Conservation (phyloP, 2,888 invertebrate species). For the Polymixis flavicincta region DNA sequence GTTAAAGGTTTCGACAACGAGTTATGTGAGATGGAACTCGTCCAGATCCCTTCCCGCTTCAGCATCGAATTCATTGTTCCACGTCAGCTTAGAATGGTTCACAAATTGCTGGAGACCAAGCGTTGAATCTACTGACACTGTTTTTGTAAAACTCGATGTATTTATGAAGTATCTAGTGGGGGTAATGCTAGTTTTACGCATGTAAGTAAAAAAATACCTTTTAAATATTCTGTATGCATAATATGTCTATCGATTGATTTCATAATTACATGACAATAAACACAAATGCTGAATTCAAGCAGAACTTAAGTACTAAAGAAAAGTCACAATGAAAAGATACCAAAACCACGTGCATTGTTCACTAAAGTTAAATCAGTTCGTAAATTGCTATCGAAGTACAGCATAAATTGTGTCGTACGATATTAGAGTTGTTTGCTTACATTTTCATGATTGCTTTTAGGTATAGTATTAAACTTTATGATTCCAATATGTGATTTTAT, state of each 20-base stretch:
- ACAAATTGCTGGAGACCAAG: slow-evolving; percentile 58
- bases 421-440: slow-evolving; percentile 50
- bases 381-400: slow-evolving; percentile 42
- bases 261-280: not conserved
- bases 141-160: slow-evolving; percentile 25
- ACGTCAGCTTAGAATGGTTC: slow-evolving; percentile 68
- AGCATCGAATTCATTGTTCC: slow-evolving; percentile 73
- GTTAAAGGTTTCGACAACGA: not conserved
- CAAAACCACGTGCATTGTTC: slow-evolving; percentile 56
- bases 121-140: slow-evolving; percentile 47
- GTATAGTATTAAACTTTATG: slow-evolving; percentile 29
- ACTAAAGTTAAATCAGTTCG: slow-evolving; percentile 52
- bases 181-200: not conserved
- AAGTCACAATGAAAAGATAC: slow-evolving; percentile 7
- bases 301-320: not conserved
- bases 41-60: slow-evolving; percentile 58
- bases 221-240: no score
- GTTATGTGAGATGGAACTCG: slow-evolving; percentile 29
- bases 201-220: not conserved
- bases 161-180: not conserved
- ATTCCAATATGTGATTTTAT: slow-evolving; percentile 38
- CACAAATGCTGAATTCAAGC: not conserved
- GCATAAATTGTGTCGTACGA: slow-evolving; percentile 30
- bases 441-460: slow-evolving; percentile 44
- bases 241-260: not conserved